Evolutionary conservation across 2,113 vertebrate species (phyloP), one percentile per base, ranked within the genome.

Genomic region (Vanacampus margaritifer): DNA sequence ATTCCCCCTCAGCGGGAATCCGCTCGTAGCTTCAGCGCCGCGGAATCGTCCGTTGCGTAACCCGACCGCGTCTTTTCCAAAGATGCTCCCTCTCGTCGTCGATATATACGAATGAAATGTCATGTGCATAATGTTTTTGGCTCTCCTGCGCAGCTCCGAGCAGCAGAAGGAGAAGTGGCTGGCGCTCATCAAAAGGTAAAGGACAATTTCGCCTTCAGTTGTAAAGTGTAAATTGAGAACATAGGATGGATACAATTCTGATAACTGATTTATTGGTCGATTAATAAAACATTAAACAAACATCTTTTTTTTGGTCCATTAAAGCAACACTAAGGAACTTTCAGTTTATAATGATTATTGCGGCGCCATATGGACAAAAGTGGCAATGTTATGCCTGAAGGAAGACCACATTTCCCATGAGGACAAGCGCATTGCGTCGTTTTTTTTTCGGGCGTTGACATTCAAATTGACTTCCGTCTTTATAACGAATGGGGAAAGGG

Each of bases 131-230:
- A 19, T 32, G 1, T 14, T 24, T 64, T 51, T 84, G 67, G 23
- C 56, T 2, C 43, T 80, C 28, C 53, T 64, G 64, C 69, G 21
- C 63, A 99, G 97, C 87, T 94, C 94, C 67, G 84, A 92, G 58
- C 96, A 97, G 65, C 91, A 93, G 72, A 99, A 93, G 78, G 94
- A 98, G 62, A 95, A 90, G 13, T 98, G 96, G 97, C 78, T 95
- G n/a, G 86, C 84, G 17, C 92, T 94, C 72, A 90, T 99, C 71
- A 93, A 93, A 87, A 96, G 95, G 97, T 89, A 77, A 36, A 43
- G 23, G 6, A 45, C 23, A 14, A 17, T 56, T 56, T 32, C 14
- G 6, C 2, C 6, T 56, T 24, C 1, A 16, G 1, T 26, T 54
- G 3, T 26, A 6, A 5, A 24, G 13, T 1, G 13, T 26, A 41